A percentile compares a stretch with the other conserved stretches of the same genome.
phyloP scores from a whole-genome alignment of 2,888 invertebrate genomes.

The Cryptosula pallasiana region DNA sequence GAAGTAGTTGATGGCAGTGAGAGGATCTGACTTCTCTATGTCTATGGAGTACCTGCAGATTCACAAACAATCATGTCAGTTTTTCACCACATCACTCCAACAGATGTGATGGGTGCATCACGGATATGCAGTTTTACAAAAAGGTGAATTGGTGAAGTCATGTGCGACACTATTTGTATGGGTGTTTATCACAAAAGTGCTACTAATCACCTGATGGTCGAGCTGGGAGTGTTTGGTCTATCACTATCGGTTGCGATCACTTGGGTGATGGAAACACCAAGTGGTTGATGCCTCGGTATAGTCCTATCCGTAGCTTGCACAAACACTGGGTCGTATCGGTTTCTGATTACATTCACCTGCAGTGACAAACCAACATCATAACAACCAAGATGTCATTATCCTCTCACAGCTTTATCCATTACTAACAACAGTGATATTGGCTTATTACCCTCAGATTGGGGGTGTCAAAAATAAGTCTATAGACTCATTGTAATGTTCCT shows the following conservation, averaged over 20 bases:
- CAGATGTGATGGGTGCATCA: not conserved
- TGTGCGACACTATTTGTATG: too few species aligned
- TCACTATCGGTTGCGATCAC: constrained; percentile 4
- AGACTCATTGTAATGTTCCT: too few species aligned
- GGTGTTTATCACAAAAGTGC: too few species aligned
- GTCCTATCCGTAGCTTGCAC: constrained; percentile 27
- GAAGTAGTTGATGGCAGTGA: constrained; percentile 29
- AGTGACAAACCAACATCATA: constrained; percentile 9
- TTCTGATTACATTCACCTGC: constrained; percentile 28
- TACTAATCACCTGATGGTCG: not conserved
- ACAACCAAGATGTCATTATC: too few species aligned
- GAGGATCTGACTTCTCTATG: constrained; percentile 26
- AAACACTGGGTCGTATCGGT: constrained; percentile 29
- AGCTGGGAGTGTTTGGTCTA: not conserved
- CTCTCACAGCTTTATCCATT: too few species aligned
- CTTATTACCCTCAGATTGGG: too few species aligned
- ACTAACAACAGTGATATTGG: too few species aligned
- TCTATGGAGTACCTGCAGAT: not conserved
- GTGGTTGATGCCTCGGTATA: not conserved
- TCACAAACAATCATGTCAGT: not conserved
- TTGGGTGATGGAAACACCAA: not conserved
- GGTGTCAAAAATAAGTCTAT: too few species aligned
- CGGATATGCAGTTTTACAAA: not conserved
- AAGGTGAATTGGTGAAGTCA: too few species aligned
- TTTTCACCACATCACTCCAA: not conserved